Conservation (phyloP, 2,113 vertebrate species). For the Sterrhoptilus dennistouni region DNA sequence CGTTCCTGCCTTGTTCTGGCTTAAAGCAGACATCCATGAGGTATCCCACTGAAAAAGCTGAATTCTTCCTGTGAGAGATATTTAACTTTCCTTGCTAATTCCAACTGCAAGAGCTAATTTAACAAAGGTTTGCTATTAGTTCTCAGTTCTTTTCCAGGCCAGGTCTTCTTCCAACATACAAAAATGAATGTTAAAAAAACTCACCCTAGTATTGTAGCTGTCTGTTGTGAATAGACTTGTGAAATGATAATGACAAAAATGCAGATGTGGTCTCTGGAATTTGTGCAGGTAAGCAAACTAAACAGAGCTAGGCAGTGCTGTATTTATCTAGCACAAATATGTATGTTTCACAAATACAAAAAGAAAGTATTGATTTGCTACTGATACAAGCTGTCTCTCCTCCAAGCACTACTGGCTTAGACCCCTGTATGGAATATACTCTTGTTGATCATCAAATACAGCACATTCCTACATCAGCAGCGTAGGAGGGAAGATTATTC, state of each 20-base stretch:
- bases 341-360: constrained; percentile 32
- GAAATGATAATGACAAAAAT: constrained; percentile 60
- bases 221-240: constrained; percentile 45
- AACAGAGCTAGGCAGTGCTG: constrained; percentile 31
- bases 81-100: neutral
- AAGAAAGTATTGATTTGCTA: constrained; percentile 58
- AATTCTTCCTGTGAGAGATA: neutral
- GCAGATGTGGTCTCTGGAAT: constrained; percentile 37
- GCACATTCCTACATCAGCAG: constrained; percentile 31
- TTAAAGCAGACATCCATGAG: neutral
- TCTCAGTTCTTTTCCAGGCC: neutral
- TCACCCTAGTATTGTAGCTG: neutral
- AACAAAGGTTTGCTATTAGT: neutral
- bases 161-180: neutral
- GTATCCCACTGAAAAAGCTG: neutral
- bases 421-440: constrained; percentile 41
- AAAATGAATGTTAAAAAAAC: neutral
- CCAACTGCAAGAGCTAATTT: neutral
- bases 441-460: constrained; percentile 57
- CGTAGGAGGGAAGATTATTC: constrained; percentile 27
- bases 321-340: constrained; percentile 64
- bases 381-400: constrained; percentile 46
- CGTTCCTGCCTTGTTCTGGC: neutral
- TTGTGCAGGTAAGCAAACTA: constrained; percentile 21
- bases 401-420: constrained; percentile 12